These are phyloP conservation scores for Prunella fulvescens DNA, from an alignment of 2,113 vertebrate genomes.

Conservation along the genomic window DNA sequence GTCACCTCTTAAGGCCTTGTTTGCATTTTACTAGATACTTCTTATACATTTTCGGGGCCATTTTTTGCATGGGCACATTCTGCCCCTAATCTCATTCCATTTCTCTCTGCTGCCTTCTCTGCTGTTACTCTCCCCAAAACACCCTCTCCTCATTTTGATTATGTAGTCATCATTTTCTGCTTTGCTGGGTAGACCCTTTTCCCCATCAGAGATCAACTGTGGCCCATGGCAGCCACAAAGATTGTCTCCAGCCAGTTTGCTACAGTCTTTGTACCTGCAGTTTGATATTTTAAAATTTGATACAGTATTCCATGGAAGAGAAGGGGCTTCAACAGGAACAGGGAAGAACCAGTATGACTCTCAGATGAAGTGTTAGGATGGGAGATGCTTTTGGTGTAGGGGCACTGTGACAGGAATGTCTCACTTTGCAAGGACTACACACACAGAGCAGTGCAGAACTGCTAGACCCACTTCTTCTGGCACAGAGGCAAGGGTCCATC, in stretches of 20 bases:
- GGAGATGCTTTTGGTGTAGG: neutral
- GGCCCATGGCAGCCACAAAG: neutral
- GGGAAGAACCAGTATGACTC: neutral
- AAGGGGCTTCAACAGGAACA: neutral
- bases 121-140: neutral
- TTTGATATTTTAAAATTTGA: neutral
- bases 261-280: neutral
- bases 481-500: neutral
- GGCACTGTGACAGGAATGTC: neutral
- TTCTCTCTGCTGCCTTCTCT: neutral
- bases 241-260: neutral
- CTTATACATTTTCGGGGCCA: neutral
- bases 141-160: neutral
- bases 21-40: neutral
- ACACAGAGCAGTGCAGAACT: neutral
- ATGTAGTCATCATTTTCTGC: neutral
- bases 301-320: neutral
- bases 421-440: accelerated
- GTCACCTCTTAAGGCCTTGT: neutral
- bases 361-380: neutral
- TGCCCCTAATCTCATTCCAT: neutral
- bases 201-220: neutral
- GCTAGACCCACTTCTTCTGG: neutral
- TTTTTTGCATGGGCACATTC: neutral
- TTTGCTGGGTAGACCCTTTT: neutral